A percentile compares a stretch with the other conserved stretches of the same genome.
Evolutionary conservation across 2,888 invertebrate genomes (phyloP).

Genomic region (Caenorhabditis virilis): DNA sequence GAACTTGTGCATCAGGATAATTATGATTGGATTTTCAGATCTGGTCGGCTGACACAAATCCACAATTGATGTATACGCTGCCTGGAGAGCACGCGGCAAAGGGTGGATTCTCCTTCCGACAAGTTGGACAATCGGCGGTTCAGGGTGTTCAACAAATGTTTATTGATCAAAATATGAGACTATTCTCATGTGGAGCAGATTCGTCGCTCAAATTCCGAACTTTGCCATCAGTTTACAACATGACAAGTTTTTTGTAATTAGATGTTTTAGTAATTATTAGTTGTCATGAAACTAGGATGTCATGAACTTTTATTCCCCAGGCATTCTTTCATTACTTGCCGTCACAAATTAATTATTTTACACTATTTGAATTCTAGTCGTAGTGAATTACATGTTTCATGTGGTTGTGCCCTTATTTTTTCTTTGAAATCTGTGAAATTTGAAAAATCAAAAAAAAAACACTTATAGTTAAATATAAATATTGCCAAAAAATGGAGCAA

Average conservation of each 20-base stretch:
- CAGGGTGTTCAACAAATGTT: constrained; percentile 85
- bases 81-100: constrained; percentile 87
- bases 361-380: no score
- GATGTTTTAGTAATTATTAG: no score
- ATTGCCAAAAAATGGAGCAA: no score
- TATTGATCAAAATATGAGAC: constrained; percentile 84
- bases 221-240: constrained; percentile 44
- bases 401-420: neutral
- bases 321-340: neutral
- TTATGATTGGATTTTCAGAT: constrained; percentile 74
- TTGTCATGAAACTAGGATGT: no score
- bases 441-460: neutral
- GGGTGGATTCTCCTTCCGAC: constrained; percentile 89
- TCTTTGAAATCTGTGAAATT: neutral
- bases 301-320: neutral
- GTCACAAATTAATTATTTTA: neutral
- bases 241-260: constrained; percentile 28
- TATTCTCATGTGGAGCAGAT: constrained; percentile 98
- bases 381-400: no score
- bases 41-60: constrained; percentile 84
- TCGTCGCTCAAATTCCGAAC: constrained; percentile 69
- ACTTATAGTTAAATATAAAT: neutral
- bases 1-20: constrained; percentile 1
- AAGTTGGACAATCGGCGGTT: constrained; percentile 70
- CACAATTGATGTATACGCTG: constrained; percentile 84